Evolutionary conservation across 2,113 vertebrate genomes (phyloP).

Genomic region (Seriola dumerili): DNA sequence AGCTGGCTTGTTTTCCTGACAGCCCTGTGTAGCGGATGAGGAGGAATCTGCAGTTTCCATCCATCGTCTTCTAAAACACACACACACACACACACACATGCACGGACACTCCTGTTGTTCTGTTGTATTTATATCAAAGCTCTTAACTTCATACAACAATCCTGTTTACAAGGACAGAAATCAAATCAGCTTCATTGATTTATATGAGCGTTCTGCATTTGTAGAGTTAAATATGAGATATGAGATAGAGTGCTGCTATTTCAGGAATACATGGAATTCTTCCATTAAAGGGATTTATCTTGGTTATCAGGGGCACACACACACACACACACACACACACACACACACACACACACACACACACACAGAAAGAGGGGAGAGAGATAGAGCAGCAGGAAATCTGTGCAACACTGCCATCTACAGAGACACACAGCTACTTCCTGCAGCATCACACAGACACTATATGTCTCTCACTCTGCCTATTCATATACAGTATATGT

Average conservation of each 20-base stretch:
- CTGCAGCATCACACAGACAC: slow-evolving; percentile 29
- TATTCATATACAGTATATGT: too few species aligned
- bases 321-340: slow-evolving; percentile 9
- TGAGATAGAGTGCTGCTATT: slow-evolving; percentile 33
- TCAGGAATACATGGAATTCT: slow-evolving; percentile 22
- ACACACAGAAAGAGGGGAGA: neutral
- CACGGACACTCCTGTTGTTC: slow-evolving; percentile 6
- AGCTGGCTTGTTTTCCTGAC: slow-evolving; percentile 65
- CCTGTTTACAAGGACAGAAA: slow-evolving; percentile 24
- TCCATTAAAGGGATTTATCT: slow-evolving; percentile 50
- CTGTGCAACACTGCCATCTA: slow-evolving; percentile 76
- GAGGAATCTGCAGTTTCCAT: slow-evolving; percentile 60
- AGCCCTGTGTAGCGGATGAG: slow-evolving; percentile 33
- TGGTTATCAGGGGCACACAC: slow-evolving; percentile 27
- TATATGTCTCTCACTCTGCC: neutral
- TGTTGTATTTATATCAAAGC: slow-evolving; percentile 21
- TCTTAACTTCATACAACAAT: slow-evolving; percentile 35
- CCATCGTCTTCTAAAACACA: slow-evolving; percentile 26
- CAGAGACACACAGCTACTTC: slow-evolving; percentile 47
- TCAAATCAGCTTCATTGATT: slow-evolving; percentile 25
- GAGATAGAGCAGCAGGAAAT: slow-evolving; percentile 28
- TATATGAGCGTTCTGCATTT: slow-evolving; percentile 1
- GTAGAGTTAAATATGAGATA: neutral
- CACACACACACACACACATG: slow-evolving; percentile 30
- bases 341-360: slow-evolving; percentile 3